Conservation (phyloP, 2,113 vertebrate species). For the Ploceus nigricollis region DNA sequence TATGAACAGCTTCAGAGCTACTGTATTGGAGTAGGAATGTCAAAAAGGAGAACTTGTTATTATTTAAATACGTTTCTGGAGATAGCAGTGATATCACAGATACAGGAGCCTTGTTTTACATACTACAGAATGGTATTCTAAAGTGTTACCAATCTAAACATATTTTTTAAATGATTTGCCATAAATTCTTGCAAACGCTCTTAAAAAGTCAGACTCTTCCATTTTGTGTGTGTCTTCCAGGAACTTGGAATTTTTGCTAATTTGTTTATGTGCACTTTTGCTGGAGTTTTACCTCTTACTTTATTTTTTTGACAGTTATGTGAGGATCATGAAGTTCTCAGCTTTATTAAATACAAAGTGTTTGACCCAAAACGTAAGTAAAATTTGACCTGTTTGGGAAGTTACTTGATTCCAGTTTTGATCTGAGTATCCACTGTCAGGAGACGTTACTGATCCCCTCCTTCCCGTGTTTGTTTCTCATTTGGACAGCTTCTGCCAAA, state of each 20-base stretch:
- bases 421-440: not conserved
- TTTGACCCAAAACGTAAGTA: constrained; percentile 97
- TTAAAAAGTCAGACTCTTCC: not conserved
- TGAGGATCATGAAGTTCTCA: constrained; percentile 88
- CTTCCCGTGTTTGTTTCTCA: not conserved
- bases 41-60: not conserved
- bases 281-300: constrained; percentile 4
- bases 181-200: not conserved
- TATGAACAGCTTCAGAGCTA: not conserved
- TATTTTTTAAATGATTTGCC: not conserved
- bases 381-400: not conserved
- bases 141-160: not conserved
- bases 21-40: not conserved
- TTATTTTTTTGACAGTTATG: constrained; percentile 84
- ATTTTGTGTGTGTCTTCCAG: not conserved
- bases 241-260: not conserved
- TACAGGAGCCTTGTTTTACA: not conserved
- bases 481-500: constrained; percentile 87
- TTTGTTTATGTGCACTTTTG: not conserved
- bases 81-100: not conserved
- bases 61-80: not conserved
- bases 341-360: constrained; percentile 94
- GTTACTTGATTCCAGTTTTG: not conserved
- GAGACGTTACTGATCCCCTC: not conserved
- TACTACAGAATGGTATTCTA: not conserved